Evolutionary conservation across 2,888 invertebrate genomes (phyloP), one percentile per base, ranked within the genome.

Genomic region (Siphonodentalium dalli): DNA sequence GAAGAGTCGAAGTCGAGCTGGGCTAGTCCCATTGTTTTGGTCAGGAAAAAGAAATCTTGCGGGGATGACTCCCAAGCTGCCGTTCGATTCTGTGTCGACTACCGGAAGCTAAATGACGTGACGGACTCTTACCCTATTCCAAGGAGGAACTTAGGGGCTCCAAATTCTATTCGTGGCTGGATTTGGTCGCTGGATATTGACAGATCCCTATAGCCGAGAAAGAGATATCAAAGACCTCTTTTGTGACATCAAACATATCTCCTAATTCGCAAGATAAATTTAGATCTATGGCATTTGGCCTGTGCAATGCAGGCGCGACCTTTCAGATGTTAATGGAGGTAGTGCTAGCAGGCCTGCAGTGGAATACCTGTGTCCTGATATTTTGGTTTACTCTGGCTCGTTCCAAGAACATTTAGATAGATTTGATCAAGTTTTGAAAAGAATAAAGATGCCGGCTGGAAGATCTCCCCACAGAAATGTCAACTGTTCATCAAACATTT

Each of bases 361-460:
- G 50, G 42, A 23, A 42, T 8, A 34, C 31, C 33, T 41, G 41
- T n/a, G 34, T 42, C 5, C 20, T 28, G 50, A 50, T 8, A 42
- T 41, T 4, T 27, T 42, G 11, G 37, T 50, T 5, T 33, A 35
- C 18, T 39, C 41, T 1, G 13, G 26, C 26, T 35, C 24, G 1
- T 27, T 50, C 13, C 34, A 41, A 2, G 50, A 50, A 9, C 39
- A 34, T 21, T 9, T 42, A 5, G 18, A 23, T 11, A 34, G 35
- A 21, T 29, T 50, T 6, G 24, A 35, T 3, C 13, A 8, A 15
- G 42, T 50, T 3, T 50, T 50, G 24, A 2, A 35, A 8, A 9
- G 35, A 2, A 23, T 50, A 8, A n/a, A n/a, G n/a, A n/a, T n/a
- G n/a, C n/a, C n/a, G n/a, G n/a, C n/a, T n/a, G n/a, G n/a, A n/a